Conservation (phyloP, 2,113 vertebrate genomes). For the Lichenostomus cassidix region DNA sequence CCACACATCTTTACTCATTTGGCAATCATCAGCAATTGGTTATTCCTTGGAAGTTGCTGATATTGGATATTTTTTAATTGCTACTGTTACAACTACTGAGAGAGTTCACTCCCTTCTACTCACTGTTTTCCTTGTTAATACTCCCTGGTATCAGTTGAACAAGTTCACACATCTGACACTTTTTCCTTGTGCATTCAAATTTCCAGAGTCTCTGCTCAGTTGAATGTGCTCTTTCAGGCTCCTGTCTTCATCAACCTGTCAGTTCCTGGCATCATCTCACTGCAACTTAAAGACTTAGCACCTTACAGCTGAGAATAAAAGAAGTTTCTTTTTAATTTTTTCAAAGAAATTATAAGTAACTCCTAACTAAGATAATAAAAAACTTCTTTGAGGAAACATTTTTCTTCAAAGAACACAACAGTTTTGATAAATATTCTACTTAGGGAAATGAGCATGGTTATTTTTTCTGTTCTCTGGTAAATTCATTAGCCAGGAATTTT, state of each 20-base stretch:
- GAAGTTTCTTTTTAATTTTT: neutral
- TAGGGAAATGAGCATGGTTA: fast-evolving
- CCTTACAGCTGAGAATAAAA: neutral
- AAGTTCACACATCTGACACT: neutral
- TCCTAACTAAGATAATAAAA: neutral
- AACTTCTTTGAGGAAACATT: neutral
- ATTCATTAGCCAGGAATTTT: neutral
- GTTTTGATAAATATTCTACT: neutral
- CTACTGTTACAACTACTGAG: neutral
- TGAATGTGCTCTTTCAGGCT: neutral
- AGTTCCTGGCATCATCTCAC: neutral
- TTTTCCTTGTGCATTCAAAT: neutral
- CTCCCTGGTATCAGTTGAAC: neutral
- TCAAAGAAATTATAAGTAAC: neutral
- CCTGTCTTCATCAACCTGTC: neutral
- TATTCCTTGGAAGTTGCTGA: neutral
- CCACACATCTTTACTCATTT: neutral
- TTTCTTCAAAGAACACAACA: neutral
- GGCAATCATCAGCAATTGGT: neutral
- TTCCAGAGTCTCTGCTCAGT: neutral
- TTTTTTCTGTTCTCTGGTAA: neutral
- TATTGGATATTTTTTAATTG: neutral
- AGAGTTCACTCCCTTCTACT: neutral
- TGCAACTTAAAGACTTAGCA: neutral
- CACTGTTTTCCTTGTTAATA: neutral